These are phyloP conservation scores for Brachystomella parvula DNA, from an alignment of 1,140 invertebrate species.

Conservation along the genomic window DNA sequence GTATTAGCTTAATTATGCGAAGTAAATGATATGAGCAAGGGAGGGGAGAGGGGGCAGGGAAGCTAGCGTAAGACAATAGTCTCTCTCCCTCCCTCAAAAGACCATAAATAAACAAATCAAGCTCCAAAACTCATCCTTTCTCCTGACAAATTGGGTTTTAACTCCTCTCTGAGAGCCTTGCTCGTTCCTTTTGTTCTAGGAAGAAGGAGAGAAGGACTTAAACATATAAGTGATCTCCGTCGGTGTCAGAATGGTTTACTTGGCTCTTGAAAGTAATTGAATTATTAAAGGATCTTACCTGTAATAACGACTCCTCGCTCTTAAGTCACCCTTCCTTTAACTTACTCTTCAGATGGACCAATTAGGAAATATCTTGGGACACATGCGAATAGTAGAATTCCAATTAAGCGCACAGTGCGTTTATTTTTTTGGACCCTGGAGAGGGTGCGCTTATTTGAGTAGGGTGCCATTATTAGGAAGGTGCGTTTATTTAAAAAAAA, in stretches of 20 bases:
- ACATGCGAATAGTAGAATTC: no score
- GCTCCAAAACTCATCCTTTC: neutral
- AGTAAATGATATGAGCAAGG: neutral
- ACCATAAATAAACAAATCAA: slow-evolving; percentile 4
- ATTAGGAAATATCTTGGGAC: neutral
- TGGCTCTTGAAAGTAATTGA: slow-evolving; percentile 2
- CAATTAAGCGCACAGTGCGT: no score
- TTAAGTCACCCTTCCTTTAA: neutral
- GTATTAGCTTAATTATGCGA: neutral
- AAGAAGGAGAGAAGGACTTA: neutral
- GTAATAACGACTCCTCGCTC: no score
- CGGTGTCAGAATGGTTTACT: neutral
- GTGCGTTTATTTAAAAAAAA: no score
- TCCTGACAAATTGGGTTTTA: neutral
- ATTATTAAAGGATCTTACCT: neutral
- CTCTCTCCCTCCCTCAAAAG: neutral
- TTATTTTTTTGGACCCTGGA: no score
- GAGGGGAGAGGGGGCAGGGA: no score
- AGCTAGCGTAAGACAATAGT: no score
- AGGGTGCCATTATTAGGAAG: no score
- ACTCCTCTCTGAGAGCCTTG: neutral
- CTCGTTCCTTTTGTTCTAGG: neutral
- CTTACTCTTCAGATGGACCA: neutral
- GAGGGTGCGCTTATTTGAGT: no score
- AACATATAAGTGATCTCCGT: neutral